Conservation (phyloP, 2,797 vertebrate genomes). For the Intellagama lesueurii region DNA sequence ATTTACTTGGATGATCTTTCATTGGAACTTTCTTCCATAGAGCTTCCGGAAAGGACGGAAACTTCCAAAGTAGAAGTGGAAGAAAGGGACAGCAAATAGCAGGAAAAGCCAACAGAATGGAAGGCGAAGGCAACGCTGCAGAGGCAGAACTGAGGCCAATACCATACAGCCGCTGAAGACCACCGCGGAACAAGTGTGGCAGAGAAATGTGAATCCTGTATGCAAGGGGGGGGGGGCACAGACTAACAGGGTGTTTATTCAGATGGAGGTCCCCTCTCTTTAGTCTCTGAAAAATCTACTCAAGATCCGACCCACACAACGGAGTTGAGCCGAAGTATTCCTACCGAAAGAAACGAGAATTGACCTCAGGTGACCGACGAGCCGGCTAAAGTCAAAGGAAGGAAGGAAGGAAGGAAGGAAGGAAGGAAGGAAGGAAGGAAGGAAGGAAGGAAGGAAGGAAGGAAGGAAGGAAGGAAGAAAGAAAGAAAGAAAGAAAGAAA, state of each 20-base stretch:
- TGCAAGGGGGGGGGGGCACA: too few relatives aligned
- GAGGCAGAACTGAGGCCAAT: neutral
- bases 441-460: too few relatives aligned
- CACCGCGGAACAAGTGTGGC: conserved; percentile 10
- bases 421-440: too few relatives aligned
- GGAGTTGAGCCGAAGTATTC: neutral
- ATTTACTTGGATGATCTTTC: neutral
- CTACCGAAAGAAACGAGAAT: too few relatives aligned
- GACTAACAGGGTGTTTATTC: too few relatives aligned
- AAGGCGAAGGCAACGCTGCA: neutral
- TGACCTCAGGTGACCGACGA: neutral
- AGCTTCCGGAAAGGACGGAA: neutral
- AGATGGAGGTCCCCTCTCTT: too few relatives aligned
- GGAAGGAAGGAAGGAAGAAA: too few relatives aligned
- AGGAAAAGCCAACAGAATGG: neutral
- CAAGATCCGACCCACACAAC: neutral
- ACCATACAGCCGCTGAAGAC: conserved; percentile 6
- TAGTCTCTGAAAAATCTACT: neutral
- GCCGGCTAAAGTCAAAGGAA: neutral
- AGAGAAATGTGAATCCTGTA: conserved; percentile 14
- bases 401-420: too few relatives aligned
- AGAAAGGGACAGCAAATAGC: neutral
- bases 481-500: too few relatives aligned
- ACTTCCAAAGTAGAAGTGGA: neutral
- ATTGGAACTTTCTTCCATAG: neutral